phyloP scores from a whole-genome alignment of 2,888 invertebrate genomes.

The Adelognathus sp. region DNA sequence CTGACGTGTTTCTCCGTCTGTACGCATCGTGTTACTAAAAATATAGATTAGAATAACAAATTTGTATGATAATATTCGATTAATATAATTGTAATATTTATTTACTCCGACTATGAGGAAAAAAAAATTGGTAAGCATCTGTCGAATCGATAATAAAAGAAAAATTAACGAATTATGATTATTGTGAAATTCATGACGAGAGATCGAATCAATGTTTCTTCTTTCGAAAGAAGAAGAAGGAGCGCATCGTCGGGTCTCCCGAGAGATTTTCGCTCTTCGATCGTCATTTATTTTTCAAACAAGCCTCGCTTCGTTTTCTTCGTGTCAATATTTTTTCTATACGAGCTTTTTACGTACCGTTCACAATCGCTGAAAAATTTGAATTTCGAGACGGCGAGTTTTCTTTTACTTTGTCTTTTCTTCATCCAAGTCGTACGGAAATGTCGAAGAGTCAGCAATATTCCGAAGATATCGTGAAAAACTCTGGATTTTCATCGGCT shows the following conservation, averaged over 20 bases:
- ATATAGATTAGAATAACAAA: constrained; percentile 57
- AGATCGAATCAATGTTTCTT: not conserved
- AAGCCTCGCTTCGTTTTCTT: constrained; percentile 7
- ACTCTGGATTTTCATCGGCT: constrained; percentile 13
- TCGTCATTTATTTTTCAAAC: constrained; percentile 5
- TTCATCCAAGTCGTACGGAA: constrained; percentile 24
- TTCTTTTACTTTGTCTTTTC: not conserved
- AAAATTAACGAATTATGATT: constrained; percentile 53
- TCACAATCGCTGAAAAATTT: not conserved
- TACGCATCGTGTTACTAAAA: constrained; percentile 59
- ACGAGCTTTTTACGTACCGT: not conserved
- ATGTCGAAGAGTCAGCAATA: constrained; percentile 42
- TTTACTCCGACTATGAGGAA: constrained; percentile 60
- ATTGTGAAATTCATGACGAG: constrained; percentile 46
- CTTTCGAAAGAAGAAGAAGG: not conserved
- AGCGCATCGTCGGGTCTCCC: constrained; percentile 1
- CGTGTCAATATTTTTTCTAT: constrained; percentile 18
- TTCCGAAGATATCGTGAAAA: constrained; percentile 35
- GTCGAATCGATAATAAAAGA: constrained; percentile 63
- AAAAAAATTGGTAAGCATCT: constrained; percentile 56
- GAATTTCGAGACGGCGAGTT: not conserved
- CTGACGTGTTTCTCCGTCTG: constrained; percentile 39
- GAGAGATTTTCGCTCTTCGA: not conserved
- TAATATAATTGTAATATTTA: constrained; percentile 64
- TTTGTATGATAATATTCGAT: constrained; percentile 60